Conservation (phyloP, 2,113 vertebrate genomes). For the Alligator mississippiensis region DNA sequence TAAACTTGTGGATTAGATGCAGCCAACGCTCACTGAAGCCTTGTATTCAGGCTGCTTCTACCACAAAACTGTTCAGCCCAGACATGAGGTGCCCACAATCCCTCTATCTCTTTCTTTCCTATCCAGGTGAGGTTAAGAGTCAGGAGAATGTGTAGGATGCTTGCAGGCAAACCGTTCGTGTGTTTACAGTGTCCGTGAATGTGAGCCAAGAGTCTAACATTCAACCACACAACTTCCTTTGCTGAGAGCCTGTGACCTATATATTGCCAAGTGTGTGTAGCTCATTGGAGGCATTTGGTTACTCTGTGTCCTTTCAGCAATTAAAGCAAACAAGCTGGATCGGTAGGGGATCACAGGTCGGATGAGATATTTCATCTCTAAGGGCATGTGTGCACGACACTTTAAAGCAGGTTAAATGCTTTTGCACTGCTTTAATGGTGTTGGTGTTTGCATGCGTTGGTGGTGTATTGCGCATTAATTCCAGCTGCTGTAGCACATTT, state of each 20-base stretch:
- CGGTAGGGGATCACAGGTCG: neutral
- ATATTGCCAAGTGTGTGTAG: neutral
- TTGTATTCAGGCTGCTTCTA: constrained; percentile 35
- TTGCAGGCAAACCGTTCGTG: constrained; percentile 61
- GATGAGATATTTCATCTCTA: neutral
- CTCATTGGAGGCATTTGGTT: neutral
- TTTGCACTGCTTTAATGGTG: no score
- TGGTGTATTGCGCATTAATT: no score
- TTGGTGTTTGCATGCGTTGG: no score
- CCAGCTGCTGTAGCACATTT: no score
- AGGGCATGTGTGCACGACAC: neutral
- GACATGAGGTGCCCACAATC: constrained; percentile 27
- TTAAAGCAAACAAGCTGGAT: neutral
- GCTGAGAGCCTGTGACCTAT: accelerated
- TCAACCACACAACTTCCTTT: neutral
- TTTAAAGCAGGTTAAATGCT: no score
- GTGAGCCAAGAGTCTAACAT: constrained; percentile 17
- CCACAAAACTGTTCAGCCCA: constrained; percentile 27
- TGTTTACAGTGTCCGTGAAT: neutral
- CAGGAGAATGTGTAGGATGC: constrained; percentile 71
- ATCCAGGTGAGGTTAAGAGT: constrained; percentile 68
- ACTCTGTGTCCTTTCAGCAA: neutral
- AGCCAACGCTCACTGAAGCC: constrained; percentile 8
- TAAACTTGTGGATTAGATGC: constrained; percentile 10
- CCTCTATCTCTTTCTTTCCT: constrained; percentile 47